Percentiles rank a stretch among this genome's conserved stretches.
Evolutionary conservation across 2,113 vertebrate genomes (phyloP).

Genomic region (Sturnus vulgaris): DNA sequence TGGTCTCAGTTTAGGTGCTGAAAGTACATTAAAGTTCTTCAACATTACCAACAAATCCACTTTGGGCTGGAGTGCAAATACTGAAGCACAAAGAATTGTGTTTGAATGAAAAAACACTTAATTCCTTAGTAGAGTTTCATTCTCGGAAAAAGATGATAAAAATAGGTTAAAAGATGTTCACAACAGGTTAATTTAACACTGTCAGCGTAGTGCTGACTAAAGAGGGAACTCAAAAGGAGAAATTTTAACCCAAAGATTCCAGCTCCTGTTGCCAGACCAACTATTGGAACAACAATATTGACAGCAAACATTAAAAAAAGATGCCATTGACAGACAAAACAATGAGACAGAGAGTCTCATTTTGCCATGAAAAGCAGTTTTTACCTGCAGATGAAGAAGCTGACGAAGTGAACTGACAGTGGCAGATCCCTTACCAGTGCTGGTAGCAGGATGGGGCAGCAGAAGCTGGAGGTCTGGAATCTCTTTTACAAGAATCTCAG

Average conservation of each 20-base stretch:
- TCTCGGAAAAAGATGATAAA: background rate
- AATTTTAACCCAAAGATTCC: background rate
- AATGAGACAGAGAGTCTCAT: background rate
- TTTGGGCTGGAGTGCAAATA: background rate
- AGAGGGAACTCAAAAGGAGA: background rate
- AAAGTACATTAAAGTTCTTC: background rate
- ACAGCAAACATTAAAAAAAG: background rate
- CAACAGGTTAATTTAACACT: background rate
- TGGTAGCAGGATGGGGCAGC: background rate
- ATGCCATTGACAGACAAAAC: background rate
- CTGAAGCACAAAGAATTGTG: background rate
- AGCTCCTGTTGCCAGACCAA: background rate
- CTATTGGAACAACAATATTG: background rate
- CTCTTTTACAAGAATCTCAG: background rate
- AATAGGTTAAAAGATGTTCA: background rate
- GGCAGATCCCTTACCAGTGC: rapidly evolving
- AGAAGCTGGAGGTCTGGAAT: background rate
- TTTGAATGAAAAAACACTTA: background rate
- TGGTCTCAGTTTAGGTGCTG: background rate
- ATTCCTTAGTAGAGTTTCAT: rapidly evolving
- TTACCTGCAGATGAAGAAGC: background rate
- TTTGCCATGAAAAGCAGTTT: background rate
- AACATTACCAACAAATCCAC: background rate
- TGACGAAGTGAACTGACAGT: background rate
- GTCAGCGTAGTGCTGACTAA: background rate